Evolutionary conservation across 2,797 vertebrate genomes (phyloP), one percentile per base, ranked within the genome.

Genomic region (Pseudomugil tenellus): DNA sequence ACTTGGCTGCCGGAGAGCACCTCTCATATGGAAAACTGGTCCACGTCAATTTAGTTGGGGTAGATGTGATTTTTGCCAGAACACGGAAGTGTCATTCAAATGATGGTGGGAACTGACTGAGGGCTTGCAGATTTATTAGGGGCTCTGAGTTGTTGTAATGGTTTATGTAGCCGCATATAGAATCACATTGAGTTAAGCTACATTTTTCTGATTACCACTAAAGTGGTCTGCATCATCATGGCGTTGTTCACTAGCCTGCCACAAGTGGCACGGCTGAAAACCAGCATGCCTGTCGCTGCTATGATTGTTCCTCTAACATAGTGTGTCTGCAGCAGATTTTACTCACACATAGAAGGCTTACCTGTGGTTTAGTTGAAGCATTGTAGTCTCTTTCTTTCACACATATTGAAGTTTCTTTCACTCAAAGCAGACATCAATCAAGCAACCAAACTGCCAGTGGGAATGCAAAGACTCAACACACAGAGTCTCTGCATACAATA

Each of bases 1-100:
- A 41, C 74, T 81, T 56, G 79, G 81, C 74, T 70, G 73, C 77
- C 62, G 77, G 71, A 84, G 84, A 82, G 74, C 74, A 79, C 77
- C 84, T 83, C 87, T 81, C 82, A 87, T 87, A 90, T 88, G 88
- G 85, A 88, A 90, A 91, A 89, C 78, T 77, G 81, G 58, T 84
- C 71, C 63, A 68, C 54, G 80, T 90, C 91, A 87, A 87, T 92
- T 92, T 87, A 74, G 80, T 54, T 37, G 63, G 66, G 72, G 74
- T 76, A 70, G 79, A 88, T 87, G 86, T 89, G 87, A 91, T 91
- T 91, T 84, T 81, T 89, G 86, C 82, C 69, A 76, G 69, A 89
- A 88, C 80, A 83, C 37, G 74, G 67, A 86, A 76, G 81, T 85
- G 88, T 90, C 88, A 88, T 83, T 90, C 87, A 89, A 81, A 85